These are phyloP conservation scores for Microchrysa polita DNA, from an alignment of 2,888 invertebrate genomes.

Conservation along the genomic window DNA sequence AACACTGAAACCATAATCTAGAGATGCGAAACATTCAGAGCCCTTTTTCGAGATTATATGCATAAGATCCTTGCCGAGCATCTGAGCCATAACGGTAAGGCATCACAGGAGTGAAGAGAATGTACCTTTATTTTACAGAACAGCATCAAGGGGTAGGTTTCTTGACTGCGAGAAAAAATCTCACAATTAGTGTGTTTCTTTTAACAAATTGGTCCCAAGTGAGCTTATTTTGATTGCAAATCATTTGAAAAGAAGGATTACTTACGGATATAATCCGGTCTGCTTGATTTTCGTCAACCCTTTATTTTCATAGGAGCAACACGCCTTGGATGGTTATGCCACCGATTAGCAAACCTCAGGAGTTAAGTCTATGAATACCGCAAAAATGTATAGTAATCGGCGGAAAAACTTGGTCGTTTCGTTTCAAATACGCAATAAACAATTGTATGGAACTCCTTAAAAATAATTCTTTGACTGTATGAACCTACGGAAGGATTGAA, in stretches of 20 bases:
- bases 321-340: constrained; percentile 21
- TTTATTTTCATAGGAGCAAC: constrained; percentile 13
- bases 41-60: constrained; percentile 3
- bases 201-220: constrained; percentile 43
- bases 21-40: background rate
- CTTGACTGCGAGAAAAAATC: background rate
- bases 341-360: constrained; percentile 15
- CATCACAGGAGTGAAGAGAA: background rate
- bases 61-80: constrained; percentile 2
- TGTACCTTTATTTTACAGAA: constrained; percentile 13
- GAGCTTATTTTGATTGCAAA: constrained; percentile 34
- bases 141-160: too few species aligned
- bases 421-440: background rate
- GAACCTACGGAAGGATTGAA: too few species aligned
- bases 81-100: background rate
- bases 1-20: background rate
- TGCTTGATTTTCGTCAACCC: too few species aligned
- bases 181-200: constrained; percentile 34
- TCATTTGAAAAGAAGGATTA: constrained; percentile 19
- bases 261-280: too few species aligned
- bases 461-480: too few species aligned
- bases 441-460: background rate
- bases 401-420: constrained; percentile 18
- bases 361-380: constrained; percentile 12
- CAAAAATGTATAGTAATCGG: constrained; percentile 1